Evolutionary conservation across 2,888 invertebrate genomes (phyloP).

Genomic region (Ormyrus thymus): DNA sequence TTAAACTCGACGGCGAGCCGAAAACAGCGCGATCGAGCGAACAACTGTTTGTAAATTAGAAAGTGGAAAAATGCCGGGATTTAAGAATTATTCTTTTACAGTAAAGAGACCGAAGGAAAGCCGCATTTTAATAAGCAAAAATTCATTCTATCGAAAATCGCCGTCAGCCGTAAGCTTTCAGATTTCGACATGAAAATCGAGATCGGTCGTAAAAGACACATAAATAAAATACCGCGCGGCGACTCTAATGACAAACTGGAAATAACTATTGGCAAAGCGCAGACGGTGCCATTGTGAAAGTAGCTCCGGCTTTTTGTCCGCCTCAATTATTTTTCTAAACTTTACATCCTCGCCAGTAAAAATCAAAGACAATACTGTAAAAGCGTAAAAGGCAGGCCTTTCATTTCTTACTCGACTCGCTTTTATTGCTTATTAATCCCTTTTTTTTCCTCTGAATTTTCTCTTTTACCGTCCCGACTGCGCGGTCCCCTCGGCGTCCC

Average conservation of each 20-base stretch:
- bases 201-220: constrained; percentile 42
- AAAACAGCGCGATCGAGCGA: too few species aligned
- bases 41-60: background rate
- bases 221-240: constrained; percentile 33
- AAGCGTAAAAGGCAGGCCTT: constrained; percentile 12
- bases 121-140: too few species aligned
- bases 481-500: background rate
- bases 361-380: constrained; percentile 17
- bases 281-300: constrained; percentile 43
- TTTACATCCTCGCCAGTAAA: background rate
- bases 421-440: constrained; percentile 31
- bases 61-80: background rate
- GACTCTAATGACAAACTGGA: constrained; percentile 41
- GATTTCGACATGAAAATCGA: constrained; percentile 41
- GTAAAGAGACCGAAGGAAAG: too few species aligned
- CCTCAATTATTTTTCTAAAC: constrained; percentile 6
- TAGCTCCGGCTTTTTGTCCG: constrained; percentile 30
- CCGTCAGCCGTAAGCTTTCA: constrained; percentile 23
- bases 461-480: constrained; percentile 24
- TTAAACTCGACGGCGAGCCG: too few species aligned
- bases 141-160: too few species aligned
- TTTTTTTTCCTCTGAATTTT: constrained; percentile 16
- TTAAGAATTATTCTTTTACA: background rate
- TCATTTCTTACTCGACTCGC: constrained; percentile 18
- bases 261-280: constrained; percentile 10